phyloP scores from a whole-genome alignment of 2,888 invertebrate genomes.

The Leptinotarsa peninsularis region DNA sequence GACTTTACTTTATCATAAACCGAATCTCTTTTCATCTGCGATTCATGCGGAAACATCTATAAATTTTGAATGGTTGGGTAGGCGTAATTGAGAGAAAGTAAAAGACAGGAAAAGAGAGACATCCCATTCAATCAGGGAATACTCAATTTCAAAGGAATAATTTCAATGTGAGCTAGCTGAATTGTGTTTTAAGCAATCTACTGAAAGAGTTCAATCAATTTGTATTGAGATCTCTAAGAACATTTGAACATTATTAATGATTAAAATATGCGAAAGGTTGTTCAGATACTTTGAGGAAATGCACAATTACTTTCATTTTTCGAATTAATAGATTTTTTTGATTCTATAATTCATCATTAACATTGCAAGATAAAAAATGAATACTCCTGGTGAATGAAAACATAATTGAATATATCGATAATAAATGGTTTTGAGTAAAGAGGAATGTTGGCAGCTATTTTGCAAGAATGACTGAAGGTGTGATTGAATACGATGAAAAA shows the following conservation, averaged over 20 bases:
- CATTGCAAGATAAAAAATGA: too few relatives aligned
- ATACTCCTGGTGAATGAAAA: too few relatives aligned
- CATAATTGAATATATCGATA: too few relatives aligned
- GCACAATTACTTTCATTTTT: too few relatives aligned
- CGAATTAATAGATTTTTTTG: too few relatives aligned
- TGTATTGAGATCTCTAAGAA: not conserved
- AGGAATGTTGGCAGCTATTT: too few relatives aligned
- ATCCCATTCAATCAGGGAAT: not conserved
- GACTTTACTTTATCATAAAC: slow-evolving; percentile 41
- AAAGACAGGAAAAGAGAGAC: not conserved
- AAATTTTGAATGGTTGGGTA: slow-evolving; percentile 37
- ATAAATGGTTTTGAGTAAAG: too few relatives aligned
- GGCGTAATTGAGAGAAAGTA: not conserved
- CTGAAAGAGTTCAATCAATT: not conserved
- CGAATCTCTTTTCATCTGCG: slow-evolving; percentile 41
- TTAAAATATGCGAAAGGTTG: too few relatives aligned
- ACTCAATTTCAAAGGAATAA: not conserved
- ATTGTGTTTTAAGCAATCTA: not conserved
- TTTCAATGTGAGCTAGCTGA: not conserved
- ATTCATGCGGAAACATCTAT: slow-evolving; percentile 42
- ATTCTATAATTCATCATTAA: too few relatives aligned
- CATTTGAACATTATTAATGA: not conserved
- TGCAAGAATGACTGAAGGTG: too few relatives aligned
- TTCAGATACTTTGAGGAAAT: too few relatives aligned
- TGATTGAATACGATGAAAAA: too few relatives aligned